A percentile compares a stretch with the other conserved stretches of the same genome.
These are phyloP conservation scores for Struthio camelus DNA, from an alignment of 2,113 vertebrate species.

Conservation along the genomic window DNA sequence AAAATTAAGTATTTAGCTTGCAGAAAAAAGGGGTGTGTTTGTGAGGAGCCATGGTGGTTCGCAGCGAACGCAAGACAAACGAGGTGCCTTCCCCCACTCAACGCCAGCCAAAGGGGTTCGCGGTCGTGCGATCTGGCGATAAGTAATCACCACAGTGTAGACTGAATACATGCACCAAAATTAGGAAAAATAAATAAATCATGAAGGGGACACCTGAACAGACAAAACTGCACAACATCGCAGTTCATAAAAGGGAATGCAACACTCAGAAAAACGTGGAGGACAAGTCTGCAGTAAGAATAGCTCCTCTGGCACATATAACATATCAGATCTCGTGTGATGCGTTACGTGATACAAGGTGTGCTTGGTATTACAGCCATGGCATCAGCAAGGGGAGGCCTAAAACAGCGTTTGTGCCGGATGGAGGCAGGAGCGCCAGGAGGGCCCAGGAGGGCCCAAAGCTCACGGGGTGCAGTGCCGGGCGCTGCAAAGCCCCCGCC, in stretches of 20 bases:
- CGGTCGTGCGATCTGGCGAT: background rate
- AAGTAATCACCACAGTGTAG: background rate
- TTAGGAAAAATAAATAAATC: background rate
- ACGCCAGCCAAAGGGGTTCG: background rate
- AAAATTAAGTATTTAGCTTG: background rate
- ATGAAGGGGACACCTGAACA: background rate
- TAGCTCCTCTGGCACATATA: background rate
- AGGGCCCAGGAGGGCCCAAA: no score
- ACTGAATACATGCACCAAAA: constrained; percentile 1
- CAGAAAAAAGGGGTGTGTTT: background rate
- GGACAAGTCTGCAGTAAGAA: background rate
- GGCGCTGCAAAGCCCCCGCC: no score
- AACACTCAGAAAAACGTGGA: background rate
- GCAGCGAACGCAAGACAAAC: background rate
- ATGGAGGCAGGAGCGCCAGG: no score
- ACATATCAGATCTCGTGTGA: background rate
- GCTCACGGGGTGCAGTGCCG: no score
- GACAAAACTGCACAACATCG: background rate
- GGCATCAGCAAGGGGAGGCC: background rate
- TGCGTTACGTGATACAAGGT: rapidly evolving
- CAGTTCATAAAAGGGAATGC: background rate
- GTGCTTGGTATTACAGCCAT: background rate
- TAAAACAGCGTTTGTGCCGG: background rate
- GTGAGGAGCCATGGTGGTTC: background rate
- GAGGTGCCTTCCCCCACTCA: background rate